Base-by-base conservation (phyloP, 2,797 vertebrate species). In the Australoheros facetus region DNA sequence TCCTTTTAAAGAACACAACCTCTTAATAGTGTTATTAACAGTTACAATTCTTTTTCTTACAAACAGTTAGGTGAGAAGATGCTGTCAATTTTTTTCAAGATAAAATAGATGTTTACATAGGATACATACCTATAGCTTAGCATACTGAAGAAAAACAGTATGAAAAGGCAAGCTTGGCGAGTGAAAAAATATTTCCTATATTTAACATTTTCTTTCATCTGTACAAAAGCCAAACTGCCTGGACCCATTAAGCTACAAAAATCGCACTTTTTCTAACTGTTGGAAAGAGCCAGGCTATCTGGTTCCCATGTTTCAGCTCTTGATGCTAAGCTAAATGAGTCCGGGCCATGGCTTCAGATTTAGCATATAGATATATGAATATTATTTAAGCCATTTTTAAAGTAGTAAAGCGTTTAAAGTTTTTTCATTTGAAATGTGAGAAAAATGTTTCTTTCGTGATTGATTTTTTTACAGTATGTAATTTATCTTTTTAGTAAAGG, bases 171-270 rank as follows among this genome's bases (percentile, higher is more conserved):
- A n/a, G 26, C 4, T 69, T 69, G 45, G 26, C 17, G 30, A 69
- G 51, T 26, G 64, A 51, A 32, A 69, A 32, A 51, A 69, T 19
- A 48, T 16, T 1, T 16, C 16, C 1, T 48, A n/a, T 51, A 66
- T 48, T 66, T 48, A 66, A 48, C 23, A 66, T 45, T n/a, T 69
- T 69, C 64, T 69, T 4, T 48, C 26, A 51, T 69, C 48, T 69
- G 42, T 69, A 30, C 1, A 51, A 69, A 51, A 51, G 64, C 64
- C 64, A 69, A 69, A 51, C 42, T 51, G 42, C 64, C 26, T n/a
- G 17, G 26, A 69, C 23, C 26, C 10, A 1, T 48, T 69, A 30
- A 69, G 62, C 23, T 69, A 19, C 26, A 19, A 51, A 51, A 51
- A 30, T 23, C 3, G 26, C 6, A 10, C 53, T 55, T 55, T 55